Conservation (phyloP, 2,888 invertebrate genomes). For the Malthinus flaveolus region DNA sequence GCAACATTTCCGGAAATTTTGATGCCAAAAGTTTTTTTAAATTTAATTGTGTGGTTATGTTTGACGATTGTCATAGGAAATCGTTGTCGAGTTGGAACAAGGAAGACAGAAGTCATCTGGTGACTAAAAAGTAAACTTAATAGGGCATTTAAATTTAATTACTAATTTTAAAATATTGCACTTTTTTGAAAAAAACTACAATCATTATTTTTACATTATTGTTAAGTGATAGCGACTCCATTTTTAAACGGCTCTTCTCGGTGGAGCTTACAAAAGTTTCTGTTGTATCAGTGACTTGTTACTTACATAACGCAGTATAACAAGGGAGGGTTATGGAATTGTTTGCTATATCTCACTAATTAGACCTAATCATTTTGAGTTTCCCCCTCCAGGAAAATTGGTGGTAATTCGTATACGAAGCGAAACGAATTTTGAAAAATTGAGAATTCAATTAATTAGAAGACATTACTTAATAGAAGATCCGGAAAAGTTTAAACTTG, state of each 20-base stretch:
- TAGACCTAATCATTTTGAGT: no score
- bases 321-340: no score
- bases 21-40: slow-evolving; percentile 49
- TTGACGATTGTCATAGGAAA: slow-evolving; percentile 45
- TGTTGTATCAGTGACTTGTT: no score
- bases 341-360: no score
- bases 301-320: no score
- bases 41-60: slow-evolving; percentile 46
- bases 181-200: slow-evolving; percentile 13
- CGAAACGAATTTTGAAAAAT: no score
- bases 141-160: slow-evolving; percentile 37
- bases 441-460: no score
- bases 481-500: no score
- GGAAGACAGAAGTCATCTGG: slow-evolving; percentile 56
- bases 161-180: slow-evolving; percentile 25
- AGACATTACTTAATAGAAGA: no score
- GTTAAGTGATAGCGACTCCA: no score
- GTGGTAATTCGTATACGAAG: no score
- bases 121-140: slow-evolving; percentile 53
- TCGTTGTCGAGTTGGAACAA: slow-evolving; percentile 54
- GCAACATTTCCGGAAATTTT: slow-evolving; percentile 55
- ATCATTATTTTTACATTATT: slow-evolving; percentile 4
- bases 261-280: not conserved
- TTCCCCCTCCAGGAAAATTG: no score
- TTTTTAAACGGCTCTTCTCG: not conserved